phyloP scores from a whole-genome alignment of 1,140 invertebrate genomes.

The Lucilia cuprina region DNA sequence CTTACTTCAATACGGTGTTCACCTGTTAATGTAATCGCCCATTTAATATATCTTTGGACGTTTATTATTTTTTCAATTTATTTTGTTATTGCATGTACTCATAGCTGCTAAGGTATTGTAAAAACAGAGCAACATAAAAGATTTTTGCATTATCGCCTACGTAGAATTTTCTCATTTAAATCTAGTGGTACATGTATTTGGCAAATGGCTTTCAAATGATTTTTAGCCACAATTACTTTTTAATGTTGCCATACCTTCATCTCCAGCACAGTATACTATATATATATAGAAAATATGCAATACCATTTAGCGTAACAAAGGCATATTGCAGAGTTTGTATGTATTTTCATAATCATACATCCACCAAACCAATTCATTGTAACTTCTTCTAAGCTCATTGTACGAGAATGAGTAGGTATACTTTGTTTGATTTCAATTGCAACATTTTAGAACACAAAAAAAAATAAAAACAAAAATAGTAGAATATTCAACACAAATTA shows the following conservation, averaged over 20 bases:
- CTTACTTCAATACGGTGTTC: not conserved
- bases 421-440: not conserved
- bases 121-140: not conserved
- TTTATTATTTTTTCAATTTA: not conserved
- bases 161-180: not conserved
- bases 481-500: slow-evolving; percentile 16
- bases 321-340: too few species aligned
- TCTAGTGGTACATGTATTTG: not conserved
- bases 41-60: slow-evolving; percentile 2
- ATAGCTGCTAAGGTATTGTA: not conserved
- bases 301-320: too few species aligned
- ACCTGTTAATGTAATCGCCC: slow-evolving; percentile 26
- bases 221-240: slow-evolving; percentile 26
- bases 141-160: not conserved
- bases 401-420: not conserved
- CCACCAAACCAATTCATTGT: not conserved
- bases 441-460: not conserved
- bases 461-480: not conserved
- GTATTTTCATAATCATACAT: too few species aligned
- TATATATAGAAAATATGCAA: not conserved
- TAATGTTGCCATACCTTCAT: slow-evolving; percentile 20
- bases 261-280: not conserved
- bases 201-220: slow-evolving; percentile 31
- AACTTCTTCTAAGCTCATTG: not conserved
- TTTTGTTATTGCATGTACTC: not conserved